Conservation (phyloP, 2,888 invertebrate genomes). For the Galerucella calmariensis region DNA sequence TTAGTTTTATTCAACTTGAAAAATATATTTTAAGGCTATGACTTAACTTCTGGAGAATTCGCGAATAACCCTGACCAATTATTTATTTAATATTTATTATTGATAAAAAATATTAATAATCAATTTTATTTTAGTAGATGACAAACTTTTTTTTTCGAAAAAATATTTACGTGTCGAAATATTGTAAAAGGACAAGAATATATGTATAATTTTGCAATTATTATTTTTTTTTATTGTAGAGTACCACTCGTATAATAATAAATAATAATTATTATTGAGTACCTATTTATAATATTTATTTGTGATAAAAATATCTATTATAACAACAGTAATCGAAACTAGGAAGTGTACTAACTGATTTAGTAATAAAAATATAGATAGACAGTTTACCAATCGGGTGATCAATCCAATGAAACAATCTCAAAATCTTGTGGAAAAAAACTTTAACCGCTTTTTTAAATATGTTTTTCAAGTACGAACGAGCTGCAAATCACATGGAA, state of each 20-base stretch:
- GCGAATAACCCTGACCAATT: background rate
- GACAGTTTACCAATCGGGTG: too few relatives aligned
- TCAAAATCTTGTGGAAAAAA: too few relatives aligned
- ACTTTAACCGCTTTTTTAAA: too few relatives aligned
- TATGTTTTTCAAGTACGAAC: too few relatives aligned
- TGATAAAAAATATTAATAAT: conserved; percentile 1
- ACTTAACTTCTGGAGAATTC: background rate
- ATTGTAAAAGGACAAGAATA: background rate
- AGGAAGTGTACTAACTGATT: background rate
- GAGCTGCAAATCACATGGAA: too few relatives aligned
- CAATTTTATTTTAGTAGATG: conserved; percentile 2
- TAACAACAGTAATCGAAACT: background rate
- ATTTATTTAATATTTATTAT: conserved; percentile 4
- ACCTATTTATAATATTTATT: background rate
- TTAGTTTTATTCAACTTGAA: background rate
- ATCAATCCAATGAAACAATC: too few relatives aligned
- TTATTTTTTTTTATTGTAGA: background rate
- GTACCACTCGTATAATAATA: background rate
- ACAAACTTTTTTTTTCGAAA: background rate
- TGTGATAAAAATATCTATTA: background rate
- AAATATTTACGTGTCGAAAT: background rate
- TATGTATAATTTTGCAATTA: background rate
- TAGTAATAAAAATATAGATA: background rate
- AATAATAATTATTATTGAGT: background rate
- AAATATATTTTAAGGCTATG: background rate